Evolutionary conservation across 2,888 invertebrate species (phyloP).

Genomic region (Amblyjoppa fuscipennis): DNA sequence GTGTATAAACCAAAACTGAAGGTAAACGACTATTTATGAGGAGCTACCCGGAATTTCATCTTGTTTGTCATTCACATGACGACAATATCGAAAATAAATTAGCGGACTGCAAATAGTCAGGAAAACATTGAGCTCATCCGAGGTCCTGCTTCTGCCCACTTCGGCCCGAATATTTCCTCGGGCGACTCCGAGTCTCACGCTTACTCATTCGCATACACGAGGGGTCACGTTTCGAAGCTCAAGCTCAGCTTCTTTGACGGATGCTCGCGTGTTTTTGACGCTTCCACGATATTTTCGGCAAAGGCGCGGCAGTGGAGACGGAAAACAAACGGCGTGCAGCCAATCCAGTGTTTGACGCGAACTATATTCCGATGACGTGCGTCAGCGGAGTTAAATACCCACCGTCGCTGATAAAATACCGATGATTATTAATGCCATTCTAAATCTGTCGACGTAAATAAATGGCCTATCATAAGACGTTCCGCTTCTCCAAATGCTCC

Average conservation of each 20-base stretch:
- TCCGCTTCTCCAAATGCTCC: slow-evolving; percentile 25
- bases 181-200: neutral
- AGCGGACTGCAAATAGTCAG: neutral
- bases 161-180: neutral
- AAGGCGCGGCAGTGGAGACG: neutral
- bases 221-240: neutral
- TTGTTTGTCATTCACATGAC: neutral
- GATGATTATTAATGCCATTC: slow-evolving; percentile 60
- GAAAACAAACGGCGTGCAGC: neutral
- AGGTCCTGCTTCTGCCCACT: neutral
- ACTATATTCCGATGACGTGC: slow-evolving; percentile 6
- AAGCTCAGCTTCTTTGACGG: slow-evolving; percentile 18
- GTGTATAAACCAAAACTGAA: too few species aligned
- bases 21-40: too few species aligned
- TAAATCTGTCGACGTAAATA: slow-evolving; percentile 61
- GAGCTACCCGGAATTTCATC: neutral
- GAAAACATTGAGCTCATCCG: neutral
- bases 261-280: neutral
- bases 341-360: slow-evolving; percentile 8
- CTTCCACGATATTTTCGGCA: slow-evolving; percentile 12
- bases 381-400: slow-evolving; percentile 49
- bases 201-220: neutral
- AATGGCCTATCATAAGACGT: slow-evolving; percentile 48
- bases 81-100: neutral
- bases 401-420: slow-evolving; percentile 52